Evolutionary conservation across 1,140 invertebrate species (phyloP).

Genomic region (Sycobia sp.): DNA sequence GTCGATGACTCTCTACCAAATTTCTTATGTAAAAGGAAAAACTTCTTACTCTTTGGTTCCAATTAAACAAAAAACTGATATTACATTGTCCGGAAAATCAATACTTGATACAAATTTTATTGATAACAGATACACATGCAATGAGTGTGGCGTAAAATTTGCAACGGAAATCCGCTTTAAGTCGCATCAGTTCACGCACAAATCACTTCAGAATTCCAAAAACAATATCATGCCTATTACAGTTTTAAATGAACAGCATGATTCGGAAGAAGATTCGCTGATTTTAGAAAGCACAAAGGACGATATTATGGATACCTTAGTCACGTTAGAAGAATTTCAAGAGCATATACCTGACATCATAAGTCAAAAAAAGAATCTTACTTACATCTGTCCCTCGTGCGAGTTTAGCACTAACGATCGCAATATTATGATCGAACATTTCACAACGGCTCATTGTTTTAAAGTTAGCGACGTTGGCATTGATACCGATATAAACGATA

Average conservation of each 20-base stretch:
- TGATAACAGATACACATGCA: slow-evolving; percentile 35
- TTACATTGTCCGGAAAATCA: background rate
- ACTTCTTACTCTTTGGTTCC: slow-evolving; percentile 23
- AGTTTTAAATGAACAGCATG: too few relatives aligned
- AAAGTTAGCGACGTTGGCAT: background rate
- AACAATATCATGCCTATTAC: too few relatives aligned
- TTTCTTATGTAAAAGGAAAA: slow-evolving; percentile 15
- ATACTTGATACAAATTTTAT: background rate
- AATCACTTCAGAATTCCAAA: slow-evolving; percentile 18
- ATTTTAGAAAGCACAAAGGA: background rate
- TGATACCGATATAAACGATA: background rate
- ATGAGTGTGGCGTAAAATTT: slow-evolving; percentile 49
- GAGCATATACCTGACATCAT: too few relatives aligned
- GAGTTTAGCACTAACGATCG: slow-evolving; percentile 13
- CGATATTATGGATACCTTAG: too few relatives aligned
- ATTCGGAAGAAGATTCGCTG: too few relatives aligned
- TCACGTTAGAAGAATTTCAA: background rate
- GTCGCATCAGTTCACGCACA: slow-evolving; percentile 45
- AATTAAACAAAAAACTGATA: background rate
- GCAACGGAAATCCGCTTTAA: slow-evolving; percentile 45
- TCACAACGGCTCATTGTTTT: background rate
- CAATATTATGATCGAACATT: slow-evolving; percentile 7
- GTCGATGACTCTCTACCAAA: slow-evolving; percentile 22
- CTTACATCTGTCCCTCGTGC: slow-evolving; percentile 19
- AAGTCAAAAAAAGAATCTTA: background rate